phyloP scores from a whole-genome alignment of 2,113 vertebrate species.

The Plectropomus leopardus region DNA sequence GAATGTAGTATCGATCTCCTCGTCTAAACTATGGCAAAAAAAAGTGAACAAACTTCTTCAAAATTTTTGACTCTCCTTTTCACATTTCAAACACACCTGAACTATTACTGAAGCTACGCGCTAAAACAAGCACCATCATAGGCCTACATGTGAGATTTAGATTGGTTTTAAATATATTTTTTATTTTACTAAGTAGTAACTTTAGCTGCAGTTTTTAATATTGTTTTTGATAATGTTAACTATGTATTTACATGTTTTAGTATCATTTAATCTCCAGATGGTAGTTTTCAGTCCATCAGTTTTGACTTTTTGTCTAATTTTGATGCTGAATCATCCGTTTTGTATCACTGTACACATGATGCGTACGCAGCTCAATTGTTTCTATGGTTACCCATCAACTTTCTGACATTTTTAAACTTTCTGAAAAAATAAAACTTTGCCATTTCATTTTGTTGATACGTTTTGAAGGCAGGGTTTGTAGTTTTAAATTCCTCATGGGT shows the following conservation, averaged over 20 bases:
- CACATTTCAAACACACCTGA: conserved; percentile 2
- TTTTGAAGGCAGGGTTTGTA: conserved; percentile 14
- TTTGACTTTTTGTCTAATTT: conserved; percentile 41
- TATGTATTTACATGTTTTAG: conserved; percentile 15
- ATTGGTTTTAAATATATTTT: neutral
- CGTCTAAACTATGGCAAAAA: neutral
- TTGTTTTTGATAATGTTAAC: neutral
- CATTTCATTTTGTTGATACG: neutral
- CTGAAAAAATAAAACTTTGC: neutral
- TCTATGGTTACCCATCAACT: neutral
- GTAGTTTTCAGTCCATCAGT: conserved; percentile 1
- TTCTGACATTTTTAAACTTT: neutral
- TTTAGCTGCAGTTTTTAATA: neutral
- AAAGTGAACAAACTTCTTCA: neutral
- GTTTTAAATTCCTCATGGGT: conserved; percentile 26
- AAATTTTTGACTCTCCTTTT: neutral
- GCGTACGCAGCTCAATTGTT: neutral
- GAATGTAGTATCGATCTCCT: neutral
- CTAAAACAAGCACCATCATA: neutral
- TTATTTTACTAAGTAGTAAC: neutral
- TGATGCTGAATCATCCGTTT: conserved; percentile 18
- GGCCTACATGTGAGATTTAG: neutral
- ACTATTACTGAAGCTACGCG: conserved; percentile 1
- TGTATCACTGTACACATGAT: neutral
- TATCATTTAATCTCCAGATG: neutral